These are phyloP conservation scores for Trididemnum nubilum DNA, from an alignment of 23 tunicate species.

Conservation along the genomic window DNA sequence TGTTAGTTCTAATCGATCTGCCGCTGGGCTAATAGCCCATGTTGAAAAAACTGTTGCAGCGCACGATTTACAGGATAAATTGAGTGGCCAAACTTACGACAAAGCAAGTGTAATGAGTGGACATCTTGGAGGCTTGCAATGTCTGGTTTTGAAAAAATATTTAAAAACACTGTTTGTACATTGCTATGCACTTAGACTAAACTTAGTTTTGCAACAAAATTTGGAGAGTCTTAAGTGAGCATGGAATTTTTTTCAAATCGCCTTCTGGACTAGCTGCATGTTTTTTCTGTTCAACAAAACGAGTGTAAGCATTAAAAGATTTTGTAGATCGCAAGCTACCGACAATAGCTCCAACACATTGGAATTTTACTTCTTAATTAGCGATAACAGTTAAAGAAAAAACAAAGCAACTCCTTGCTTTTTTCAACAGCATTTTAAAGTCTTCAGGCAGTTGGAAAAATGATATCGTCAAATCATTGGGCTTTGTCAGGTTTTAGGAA, in stretches of 20 bases:
- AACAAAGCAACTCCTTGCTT: neutral
- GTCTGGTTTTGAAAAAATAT: neutral
- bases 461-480: slow-evolving; percentile 2
- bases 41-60: neutral
- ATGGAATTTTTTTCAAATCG: neutral
- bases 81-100: slow-evolving; percentile 9
- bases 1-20: neutral
- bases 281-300: neutral
- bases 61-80: neutral
- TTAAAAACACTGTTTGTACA: neutral
- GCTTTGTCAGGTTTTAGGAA: neutral
- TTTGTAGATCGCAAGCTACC: neutral
- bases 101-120: slow-evolving; percentile 16
- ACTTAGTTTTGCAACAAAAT: neutral
- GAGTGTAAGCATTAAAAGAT: neutral
- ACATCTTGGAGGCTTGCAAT: slow-evolving; percentile 3
- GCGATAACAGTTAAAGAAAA: neutral
- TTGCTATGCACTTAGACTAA: neutral
- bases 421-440: neutral
- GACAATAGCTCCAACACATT: neutral
- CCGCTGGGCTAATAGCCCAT: neutral
- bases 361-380: slow-evolving; percentile 2
- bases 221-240: neutral
- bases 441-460: neutral
- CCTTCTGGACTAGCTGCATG: neutral